Evolutionary conservation across 2,797 vertebrate genomes (phyloP).

Genomic region (Tinamus major): DNA sequence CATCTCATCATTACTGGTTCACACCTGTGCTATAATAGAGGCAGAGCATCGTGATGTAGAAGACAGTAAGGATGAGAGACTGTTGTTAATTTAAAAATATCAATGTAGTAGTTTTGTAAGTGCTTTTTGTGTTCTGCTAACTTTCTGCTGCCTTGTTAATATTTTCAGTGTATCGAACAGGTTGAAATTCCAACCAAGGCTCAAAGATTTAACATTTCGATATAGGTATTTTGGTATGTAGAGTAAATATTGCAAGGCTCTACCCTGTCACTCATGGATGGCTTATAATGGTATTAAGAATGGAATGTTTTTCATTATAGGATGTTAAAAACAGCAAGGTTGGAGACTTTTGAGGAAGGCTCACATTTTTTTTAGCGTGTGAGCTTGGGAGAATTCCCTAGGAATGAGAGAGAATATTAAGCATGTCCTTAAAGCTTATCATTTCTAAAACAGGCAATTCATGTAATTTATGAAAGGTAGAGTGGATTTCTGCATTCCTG

Average conservation of each 20-base stretch:
- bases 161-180: not conserved
- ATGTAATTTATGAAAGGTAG: not conserved
- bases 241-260: not conserved
- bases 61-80: not conserved
- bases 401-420: not conserved
- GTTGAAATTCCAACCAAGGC: not conserved
- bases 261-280: not conserved
- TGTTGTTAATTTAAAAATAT: not conserved
- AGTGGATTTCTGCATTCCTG: not conserved
- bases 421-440: not conserved
- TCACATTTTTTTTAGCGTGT: not conserved
- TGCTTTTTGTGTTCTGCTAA: not conserved
- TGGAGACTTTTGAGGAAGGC: not conserved
- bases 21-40: not conserved
- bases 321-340: not conserved
- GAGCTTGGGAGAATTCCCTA: not conserved
- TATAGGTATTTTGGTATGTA: accelerated
- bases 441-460: not conserved
- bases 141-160: not conserved
- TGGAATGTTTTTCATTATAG: not conserved
- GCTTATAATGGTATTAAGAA: not conserved
- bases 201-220: not conserved
- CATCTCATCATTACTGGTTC: not conserved
- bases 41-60: not conserved
- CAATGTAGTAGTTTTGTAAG: not conserved